A percentile compares a stretch with the other conserved stretches of the same genome.
These are phyloP conservation scores for Heterotis niloticus DNA, from an alignment of 2,113 vertebrate genomes.

Conservation along the genomic window DNA sequence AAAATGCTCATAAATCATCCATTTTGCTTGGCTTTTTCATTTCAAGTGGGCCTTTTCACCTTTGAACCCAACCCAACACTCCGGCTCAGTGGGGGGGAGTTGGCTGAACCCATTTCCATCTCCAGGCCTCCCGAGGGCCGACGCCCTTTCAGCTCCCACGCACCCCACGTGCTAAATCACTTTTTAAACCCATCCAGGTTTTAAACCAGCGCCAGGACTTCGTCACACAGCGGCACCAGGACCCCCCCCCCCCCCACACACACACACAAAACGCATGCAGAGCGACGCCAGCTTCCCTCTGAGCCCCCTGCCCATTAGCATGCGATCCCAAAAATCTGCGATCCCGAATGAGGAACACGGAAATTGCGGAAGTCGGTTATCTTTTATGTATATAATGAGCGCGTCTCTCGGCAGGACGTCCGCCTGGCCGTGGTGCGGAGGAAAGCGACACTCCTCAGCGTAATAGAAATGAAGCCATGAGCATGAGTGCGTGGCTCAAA, in stretches of 20 bases:
- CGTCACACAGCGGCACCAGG: neutral
- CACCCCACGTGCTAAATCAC: neutral
- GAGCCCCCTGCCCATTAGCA: conserved; percentile 4
- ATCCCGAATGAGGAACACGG: conserved; percentile 8
- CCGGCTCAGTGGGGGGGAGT: too few relatives aligned
- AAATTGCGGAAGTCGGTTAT: conserved; percentile 24
- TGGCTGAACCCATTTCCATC: too few relatives aligned
- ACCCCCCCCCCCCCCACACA: neutral
- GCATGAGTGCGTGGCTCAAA: neutral
- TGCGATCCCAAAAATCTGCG: conserved; percentile 2
- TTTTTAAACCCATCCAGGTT: neutral
- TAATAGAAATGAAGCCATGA: conserved; percentile 11
- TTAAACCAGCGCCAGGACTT: neutral
- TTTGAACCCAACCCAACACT: too few relatives aligned
- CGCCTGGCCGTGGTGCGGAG: neutral
- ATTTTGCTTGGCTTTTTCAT: too few relatives aligned
- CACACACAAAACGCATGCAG: neutral
- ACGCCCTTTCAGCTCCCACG: conserved; percentile 6
- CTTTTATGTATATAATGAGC: conserved; percentile 11
- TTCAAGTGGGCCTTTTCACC: too few relatives aligned
- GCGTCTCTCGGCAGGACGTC: neutral
- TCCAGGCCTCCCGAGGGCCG: neutral
- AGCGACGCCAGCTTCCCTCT: too few relatives aligned
- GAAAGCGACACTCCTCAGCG: neutral
- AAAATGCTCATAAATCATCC: too few relatives aligned